Evolutionary conservation across 2,113 vertebrate species (phyloP).

Genomic region (Trematocara macrostoma): DNA sequence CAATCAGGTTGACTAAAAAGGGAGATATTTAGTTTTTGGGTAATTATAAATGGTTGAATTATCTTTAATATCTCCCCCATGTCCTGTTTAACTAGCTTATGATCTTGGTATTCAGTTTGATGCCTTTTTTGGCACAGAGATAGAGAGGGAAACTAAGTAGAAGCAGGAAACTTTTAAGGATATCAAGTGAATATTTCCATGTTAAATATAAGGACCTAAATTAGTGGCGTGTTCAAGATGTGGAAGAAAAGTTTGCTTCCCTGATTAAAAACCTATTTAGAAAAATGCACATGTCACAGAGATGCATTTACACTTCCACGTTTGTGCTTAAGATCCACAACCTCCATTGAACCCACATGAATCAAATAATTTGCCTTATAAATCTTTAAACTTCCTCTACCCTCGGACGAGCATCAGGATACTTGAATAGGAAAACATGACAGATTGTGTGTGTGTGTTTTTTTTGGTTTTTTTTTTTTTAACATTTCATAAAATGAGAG

Average conservation of each 20-base stretch:
- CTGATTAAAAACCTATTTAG: background rate
- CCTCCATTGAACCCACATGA: slow-evolving; percentile 15
- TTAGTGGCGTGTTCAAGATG: background rate
- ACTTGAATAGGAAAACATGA: slow-evolving; percentile 52
- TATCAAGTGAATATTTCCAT: background rate
- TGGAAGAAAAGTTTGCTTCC: background rate
- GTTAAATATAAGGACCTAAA: background rate
- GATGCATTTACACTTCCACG: background rate
- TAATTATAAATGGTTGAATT: slow-evolving; percentile 14
- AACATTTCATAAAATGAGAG: slow-evolving; percentile 44
- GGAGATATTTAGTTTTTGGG: background rate
- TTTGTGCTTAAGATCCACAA: slow-evolving; percentile 2
- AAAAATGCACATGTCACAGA: background rate
- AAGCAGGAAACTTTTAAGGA: background rate
- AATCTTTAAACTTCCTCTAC: slow-evolving; percentile 21
- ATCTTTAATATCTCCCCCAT: background rate
- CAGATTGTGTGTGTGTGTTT: slow-evolving; percentile 7
- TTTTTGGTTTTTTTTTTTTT: background rate
- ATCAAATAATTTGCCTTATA: slow-evolving; percentile 5
- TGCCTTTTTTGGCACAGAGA: background rate
- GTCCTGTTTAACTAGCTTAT: background rate
- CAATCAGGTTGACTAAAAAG: background rate
- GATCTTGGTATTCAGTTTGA: background rate
- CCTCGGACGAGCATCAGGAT: slow-evolving; percentile 25
- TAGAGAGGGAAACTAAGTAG: background rate